Evolutionary conservation across 2,797 vertebrate species (phyloP).

Genomic region (Syndactyla subalaris): DNA sequence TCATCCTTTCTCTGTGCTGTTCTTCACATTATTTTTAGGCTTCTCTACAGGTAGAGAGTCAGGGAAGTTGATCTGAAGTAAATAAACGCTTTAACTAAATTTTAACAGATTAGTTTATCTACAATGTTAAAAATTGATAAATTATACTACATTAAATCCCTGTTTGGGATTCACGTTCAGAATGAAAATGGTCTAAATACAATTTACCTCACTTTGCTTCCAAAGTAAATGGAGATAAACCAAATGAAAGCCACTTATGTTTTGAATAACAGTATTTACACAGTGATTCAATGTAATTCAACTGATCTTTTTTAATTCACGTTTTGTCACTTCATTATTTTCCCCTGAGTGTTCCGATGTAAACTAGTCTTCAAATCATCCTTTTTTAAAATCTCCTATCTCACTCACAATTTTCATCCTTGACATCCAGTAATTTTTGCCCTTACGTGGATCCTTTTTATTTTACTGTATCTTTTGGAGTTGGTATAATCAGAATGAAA

Average conservation of each 20-base stretch:
- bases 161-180: not conserved
- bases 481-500: not conserved
- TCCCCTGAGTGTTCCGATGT: not conserved
- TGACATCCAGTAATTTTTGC: not conserved
- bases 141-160: not conserved
- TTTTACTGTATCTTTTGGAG: not conserved
- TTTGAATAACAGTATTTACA: constrained; percentile 25
- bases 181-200: constrained; percentile 28
- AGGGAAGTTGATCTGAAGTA: not conserved
- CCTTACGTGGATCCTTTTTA: not conserved
- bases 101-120: constrained; percentile 10
- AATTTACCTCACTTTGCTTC: constrained; percentile 16
- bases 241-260: constrained; percentile 26
- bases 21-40: not conserved
- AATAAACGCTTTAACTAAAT: constrained; percentile 1
- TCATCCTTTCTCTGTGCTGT: not conserved
- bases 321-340: not conserved
- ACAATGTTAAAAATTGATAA: constrained; percentile 5
- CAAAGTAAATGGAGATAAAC: constrained; percentile 20
- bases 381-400: not conserved
- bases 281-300: not conserved
- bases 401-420: not conserved
- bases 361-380: not conserved
- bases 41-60: not conserved
- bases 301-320: not conserved